A percentile compares a stretch with the other conserved stretches of the same genome.
Conservation (phyloP, 2,797 vertebrate genomes). For the Clarias laeviceps region DNA sequence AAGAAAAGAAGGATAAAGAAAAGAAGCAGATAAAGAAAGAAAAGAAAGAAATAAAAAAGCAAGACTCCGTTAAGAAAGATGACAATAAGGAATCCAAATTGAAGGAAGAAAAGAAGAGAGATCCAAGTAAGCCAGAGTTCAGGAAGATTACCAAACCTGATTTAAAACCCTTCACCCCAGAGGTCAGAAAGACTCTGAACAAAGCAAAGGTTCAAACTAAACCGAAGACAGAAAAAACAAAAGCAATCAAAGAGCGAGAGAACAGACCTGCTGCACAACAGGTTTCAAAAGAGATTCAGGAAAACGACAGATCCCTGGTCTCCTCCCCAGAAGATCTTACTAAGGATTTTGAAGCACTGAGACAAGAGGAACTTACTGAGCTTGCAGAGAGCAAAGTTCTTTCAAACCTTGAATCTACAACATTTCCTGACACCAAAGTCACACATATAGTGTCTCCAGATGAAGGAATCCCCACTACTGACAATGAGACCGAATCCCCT, state of each 20-base stretch:
- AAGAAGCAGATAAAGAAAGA: slow-evolving; percentile 88
- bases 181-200: slow-evolving; percentile 93
- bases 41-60: slow-evolving; percentile 71
- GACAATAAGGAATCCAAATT: slow-evolving; percentile 88
- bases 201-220: slow-evolving; percentile 91
- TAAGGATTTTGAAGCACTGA: slow-evolving; percentile 93
- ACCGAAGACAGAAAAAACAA: slow-evolving; percentile 85
- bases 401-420: slow-evolving; percentile 47
- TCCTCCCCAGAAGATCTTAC: slow-evolving; percentile 98
- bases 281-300: slow-evolving; percentile 58
- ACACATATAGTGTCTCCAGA: slow-evolving; percentile 65
- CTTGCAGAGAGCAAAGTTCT: slow-evolving; percentile 63
- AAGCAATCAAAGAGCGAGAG: slow-evolving; percentile 82
- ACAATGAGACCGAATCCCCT: slow-evolving; percentile 63
- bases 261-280: slow-evolving; percentile 74
- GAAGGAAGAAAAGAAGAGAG: slow-evolving; percentile 85
- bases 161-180: slow-evolving; percentile 93
- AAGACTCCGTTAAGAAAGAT: slow-evolving; percentile 83
- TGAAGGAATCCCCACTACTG: slow-evolving; percentile 66
- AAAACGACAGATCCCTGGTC: slow-evolving; percentile 80
- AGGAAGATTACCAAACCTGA: slow-evolving; percentile 93
- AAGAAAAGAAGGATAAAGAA: slow-evolving; percentile 98
- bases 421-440: slow-evolving; percentile 62
- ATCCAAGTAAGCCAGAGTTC: slow-evolving; percentile 82
- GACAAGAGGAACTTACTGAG: slow-evolving; percentile 75